Evolutionary conservation across 92 coral and sea anemone species (phyloP).

Genomic region (Paragorgia papillata): DNA sequence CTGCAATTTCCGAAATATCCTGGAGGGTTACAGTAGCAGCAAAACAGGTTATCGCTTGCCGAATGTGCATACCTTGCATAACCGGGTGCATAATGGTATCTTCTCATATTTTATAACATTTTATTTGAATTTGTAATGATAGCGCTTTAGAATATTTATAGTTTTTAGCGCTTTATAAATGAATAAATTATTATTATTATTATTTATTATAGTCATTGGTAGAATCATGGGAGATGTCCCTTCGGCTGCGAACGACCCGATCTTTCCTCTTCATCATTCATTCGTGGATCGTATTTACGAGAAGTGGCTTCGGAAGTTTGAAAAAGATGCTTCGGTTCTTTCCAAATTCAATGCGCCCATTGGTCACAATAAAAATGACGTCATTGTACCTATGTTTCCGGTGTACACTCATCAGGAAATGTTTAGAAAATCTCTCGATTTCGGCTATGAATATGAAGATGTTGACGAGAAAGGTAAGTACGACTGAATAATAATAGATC

Average conservation of each 20-base stretch:
- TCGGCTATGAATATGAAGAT: slow-evolving; percentile 62
- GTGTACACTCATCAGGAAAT: slow-evolving; percentile 44
- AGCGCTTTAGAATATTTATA: too few species aligned
- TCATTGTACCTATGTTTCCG: slow-evolving; percentile 59
- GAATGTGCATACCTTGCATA: slow-evolving; percentile 58
- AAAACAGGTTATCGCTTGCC: slow-evolving; percentile 51
- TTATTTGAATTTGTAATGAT: too few species aligned
- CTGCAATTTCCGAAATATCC: slow-evolving; percentile 57
- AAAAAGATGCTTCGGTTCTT: slow-evolving; percentile 19
- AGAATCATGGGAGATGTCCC: slow-evolving; percentile 49
- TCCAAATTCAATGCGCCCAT: slow-evolving; percentile 48
- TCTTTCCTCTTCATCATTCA: slow-evolving; percentile 54
- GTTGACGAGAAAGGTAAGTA: slow-evolving; percentile 57
- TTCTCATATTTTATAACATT: too few species aligned
- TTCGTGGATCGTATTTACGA: slow-evolving; percentile 58
- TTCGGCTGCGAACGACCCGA: slow-evolving; percentile 60
- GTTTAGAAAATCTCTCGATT: slow-evolving; percentile 47
- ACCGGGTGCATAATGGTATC: slow-evolving; percentile 57
- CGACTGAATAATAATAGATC: too few species aligned
- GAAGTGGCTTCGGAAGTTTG: slow-evolving; percentile 54
- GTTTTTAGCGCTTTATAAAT: too few species aligned
- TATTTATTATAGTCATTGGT: too few species aligned
- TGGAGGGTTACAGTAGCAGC: slow-evolving; percentile 59
- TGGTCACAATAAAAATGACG: slow-evolving; percentile 55
- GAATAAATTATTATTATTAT: too few species aligned